Percentiles rank a stretch among this genome's conserved stretches.
Conservation (phyloP, 2,888 invertebrate genomes). For the Axea sp. region DNA sequence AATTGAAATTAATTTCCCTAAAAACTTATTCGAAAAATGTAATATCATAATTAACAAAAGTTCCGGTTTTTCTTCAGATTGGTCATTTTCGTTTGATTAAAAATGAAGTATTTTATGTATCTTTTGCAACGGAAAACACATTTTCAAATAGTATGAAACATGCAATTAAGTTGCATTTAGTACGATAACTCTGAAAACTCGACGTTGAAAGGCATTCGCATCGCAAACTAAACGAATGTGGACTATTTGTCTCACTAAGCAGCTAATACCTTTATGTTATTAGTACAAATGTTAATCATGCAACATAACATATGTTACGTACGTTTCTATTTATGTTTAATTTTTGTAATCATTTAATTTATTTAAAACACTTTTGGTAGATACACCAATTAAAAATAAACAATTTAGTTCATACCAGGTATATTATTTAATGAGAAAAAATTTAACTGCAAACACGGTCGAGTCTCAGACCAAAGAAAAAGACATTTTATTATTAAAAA, state of each 20-base stretch:
- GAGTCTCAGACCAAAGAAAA: not conserved
- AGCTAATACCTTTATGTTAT: conserved; percentile 51
- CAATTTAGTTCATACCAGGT: too few relatives aligned
- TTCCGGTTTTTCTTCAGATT: conserved; percentile 29
- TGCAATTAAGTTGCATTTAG: conserved; percentile 52
- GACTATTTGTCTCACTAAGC: conserved; percentile 44
- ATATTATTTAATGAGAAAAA: too few relatives aligned
- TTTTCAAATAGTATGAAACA: conserved; percentile 48
- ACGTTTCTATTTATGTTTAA: conserved; percentile 3
- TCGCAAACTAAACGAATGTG: conserved; percentile 39
- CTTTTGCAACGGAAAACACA: conserved; percentile 36
- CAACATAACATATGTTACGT: conserved; percentile 39
- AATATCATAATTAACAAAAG: conserved; percentile 30
- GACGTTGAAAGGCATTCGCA: conserved; percentile 51
- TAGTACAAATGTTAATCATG: conserved; percentile 46
- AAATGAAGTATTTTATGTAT: conserved; percentile 53
- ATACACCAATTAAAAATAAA: not conserved
- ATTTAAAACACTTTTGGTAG: not conserved
- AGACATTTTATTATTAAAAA: too few relatives aligned
- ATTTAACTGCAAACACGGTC: too few relatives aligned
- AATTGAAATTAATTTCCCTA: too few relatives aligned
- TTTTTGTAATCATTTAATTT: conserved; percentile 24
- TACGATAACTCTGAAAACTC: conserved; percentile 55
- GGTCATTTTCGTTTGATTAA: conserved; percentile 27
- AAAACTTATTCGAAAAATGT: conserved; percentile 34